These are phyloP conservation scores for Amaurobius ferox DNA, from an alignment of 2,888 invertebrate genomes.

Conservation along the genomic window DNA sequence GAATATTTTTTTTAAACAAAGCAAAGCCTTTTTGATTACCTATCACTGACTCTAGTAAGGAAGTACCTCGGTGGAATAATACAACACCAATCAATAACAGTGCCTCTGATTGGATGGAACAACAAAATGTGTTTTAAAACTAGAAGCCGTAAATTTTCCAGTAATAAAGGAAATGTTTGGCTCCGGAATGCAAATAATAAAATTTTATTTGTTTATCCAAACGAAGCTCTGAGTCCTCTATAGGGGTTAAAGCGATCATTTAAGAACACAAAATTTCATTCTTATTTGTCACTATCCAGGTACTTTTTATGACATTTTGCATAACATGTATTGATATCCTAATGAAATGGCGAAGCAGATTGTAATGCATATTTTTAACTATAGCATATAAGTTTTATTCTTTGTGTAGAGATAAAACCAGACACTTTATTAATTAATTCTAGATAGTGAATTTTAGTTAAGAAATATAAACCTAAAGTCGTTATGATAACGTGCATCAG, in stretches of 20 bases:
- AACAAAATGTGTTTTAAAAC: slow-evolving; percentile 57
- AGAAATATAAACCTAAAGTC: no score
- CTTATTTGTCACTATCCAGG: no score
- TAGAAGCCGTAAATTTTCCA: slow-evolving; percentile 55
- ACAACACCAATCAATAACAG: slow-evolving; percentile 42
- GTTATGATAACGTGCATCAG: no score
- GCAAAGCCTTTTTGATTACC: slow-evolving; percentile 58
- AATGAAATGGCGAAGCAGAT: no score
- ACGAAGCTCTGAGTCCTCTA: slow-evolving; percentile 14
- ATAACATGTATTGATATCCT: no score
- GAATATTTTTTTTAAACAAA: slow-evolving; percentile 32
- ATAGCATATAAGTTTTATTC: no score
- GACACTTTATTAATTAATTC: no score
- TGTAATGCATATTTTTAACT: no score
- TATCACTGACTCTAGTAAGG: not conserved
- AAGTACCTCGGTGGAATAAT: slow-evolving; percentile 22
- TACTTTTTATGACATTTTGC: no score
- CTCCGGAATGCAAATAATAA: slow-evolving; percentile 32
- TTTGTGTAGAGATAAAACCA: no score
- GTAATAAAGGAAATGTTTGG: slow-evolving; percentile 44
- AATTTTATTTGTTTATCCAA: slow-evolving; percentile 56
- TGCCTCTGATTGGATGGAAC: slow-evolving; percentile 33
- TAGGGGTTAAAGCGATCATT: slow-evolving; percentile 44
- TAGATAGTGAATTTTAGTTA: no score
- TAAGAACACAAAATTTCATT: not conserved